phyloP scores from a whole-genome alignment of 2,113 vertebrate genomes.

The Eptatretus burgeri region DNA sequence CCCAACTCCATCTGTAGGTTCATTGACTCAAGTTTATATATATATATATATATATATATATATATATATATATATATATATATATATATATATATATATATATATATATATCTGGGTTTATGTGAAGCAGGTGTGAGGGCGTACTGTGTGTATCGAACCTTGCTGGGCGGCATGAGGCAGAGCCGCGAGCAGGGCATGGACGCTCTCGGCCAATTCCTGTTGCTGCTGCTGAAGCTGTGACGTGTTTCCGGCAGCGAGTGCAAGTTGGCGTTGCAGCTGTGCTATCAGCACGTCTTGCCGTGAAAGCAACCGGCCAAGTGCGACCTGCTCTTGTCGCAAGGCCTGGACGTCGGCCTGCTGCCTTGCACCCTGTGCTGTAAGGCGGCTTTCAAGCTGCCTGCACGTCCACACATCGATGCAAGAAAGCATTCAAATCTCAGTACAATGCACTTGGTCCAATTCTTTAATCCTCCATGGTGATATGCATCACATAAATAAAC shows the following conservation, averaged over 20 bases:
- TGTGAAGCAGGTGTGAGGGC: too few species aligned
- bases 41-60: too few species aligned
- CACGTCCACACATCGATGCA: not conserved
- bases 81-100: too few species aligned
- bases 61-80: too few species aligned
- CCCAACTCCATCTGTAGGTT: too few species aligned
- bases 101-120: too few species aligned
- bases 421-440: too few species aligned
- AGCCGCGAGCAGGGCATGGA: conserved; percentile 1
- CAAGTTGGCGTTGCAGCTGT: not conserved
- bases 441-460: too few species aligned
- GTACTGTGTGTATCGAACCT: too few species aligned
- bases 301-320: not conserved
- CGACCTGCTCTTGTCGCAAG: not conserved
- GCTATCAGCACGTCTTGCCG: not conserved
- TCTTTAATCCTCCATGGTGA: too few species aligned
- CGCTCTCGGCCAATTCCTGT: conserved; percentile 3
- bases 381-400: not conserved
- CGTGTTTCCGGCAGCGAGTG: conserved; percentile 4
- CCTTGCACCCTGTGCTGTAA: not conserved
- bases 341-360: not conserved
- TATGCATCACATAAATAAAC: too few species aligned
- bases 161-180: conserved; percentile 3
- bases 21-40: too few species aligned
- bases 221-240: conserved; percentile 3